A percentile compares a stretch with the other conserved stretches of the same genome.
These are phyloP conservation scores for Antechinus flavipes DNA, from an alignment of 2,113 vertebrate genomes.

Conservation along the genomic window DNA sequence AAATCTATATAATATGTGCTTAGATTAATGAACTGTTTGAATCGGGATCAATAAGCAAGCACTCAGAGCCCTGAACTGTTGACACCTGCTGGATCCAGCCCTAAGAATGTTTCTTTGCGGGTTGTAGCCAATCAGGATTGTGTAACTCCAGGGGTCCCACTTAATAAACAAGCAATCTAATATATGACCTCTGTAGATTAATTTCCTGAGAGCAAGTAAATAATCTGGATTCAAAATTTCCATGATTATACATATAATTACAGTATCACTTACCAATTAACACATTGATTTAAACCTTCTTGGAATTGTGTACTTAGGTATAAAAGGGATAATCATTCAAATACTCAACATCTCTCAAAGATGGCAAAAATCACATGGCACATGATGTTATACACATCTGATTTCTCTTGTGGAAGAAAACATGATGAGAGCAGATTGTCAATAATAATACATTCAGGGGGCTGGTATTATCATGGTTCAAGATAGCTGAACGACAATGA, in stretches of 20 bases:
- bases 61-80: conserved; percentile 85
- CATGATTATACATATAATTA: conserved; percentile 88
- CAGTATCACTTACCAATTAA: conserved; percentile 88
- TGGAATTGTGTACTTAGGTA: conserved; percentile 83
- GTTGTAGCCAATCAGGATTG: conserved; percentile 82
- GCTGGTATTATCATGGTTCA: conserved; percentile 62
- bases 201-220: conserved; percentile 88
- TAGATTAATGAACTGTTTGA: conserved; percentile 92
- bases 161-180: conserved; percentile 89
- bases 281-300: conserved; percentile 85
- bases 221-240: conserved; percentile 87
- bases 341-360: conserved; percentile 71
- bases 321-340: conserved; percentile 82
- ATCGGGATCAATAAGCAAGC: conserved; percentile 87
- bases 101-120: conserved; percentile 80
- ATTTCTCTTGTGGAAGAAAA: conserved; percentile 72
- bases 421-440: conserved; percentile 59
- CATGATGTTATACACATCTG: conserved; percentile 59
- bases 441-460: conserved; percentile 9
- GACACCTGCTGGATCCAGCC: conserved; percentile 87
- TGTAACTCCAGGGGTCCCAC: conserved; percentile 85
- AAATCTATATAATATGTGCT: conserved; percentile 90
- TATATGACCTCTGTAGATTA: conserved; percentile 85
- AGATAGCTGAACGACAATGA: conserved; percentile 55
- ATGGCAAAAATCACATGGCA: conserved; percentile 56